Evolutionary conservation across 2,888 invertebrate genomes (phyloP).

Genomic region (Athalia rosae): DNA sequence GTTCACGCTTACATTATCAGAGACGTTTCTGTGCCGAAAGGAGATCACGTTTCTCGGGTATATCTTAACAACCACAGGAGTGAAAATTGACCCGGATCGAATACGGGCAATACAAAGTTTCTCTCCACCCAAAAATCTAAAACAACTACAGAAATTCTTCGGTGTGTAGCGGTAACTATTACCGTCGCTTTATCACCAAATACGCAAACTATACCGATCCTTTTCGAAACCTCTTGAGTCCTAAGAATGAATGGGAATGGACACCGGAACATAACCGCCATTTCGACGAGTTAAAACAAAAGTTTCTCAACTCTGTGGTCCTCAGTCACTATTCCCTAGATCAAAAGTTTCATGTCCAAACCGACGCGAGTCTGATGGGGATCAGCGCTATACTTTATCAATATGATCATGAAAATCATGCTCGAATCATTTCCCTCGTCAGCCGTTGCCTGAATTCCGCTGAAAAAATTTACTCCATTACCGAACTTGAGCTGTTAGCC

Average conservation of each 20-base stretch:
- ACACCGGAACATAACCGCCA: too few relatives aligned
- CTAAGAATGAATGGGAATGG: too few relatives aligned
- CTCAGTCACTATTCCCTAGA: slow-evolving; percentile 14
- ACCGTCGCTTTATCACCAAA: slow-evolving; percentile 29
- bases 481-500: slow-evolving; percentile 42
- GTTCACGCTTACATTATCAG: slow-evolving; percentile 56
- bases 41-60: slow-evolving; percentile 44
- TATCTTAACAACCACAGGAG: not conserved
- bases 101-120: slow-evolving; percentile 53
- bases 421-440: slow-evolving; percentile 36
- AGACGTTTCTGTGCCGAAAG: slow-evolving; percentile 53
- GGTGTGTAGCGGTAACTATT: slow-evolving; percentile 47
- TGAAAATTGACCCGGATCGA: slow-evolving; percentile 48
- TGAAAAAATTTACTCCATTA: slow-evolving; percentile 8
- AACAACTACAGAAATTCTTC: slow-evolving; percentile 54
- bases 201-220: too few relatives aligned
- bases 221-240: too few relatives aligned
- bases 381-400: slow-evolving; percentile 18
- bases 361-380: not conserved
- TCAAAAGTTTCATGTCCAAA: not conserved
- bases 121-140: slow-evolving; percentile 53
- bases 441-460: slow-evolving; percentile 33
- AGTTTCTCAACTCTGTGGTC: slow-evolving; percentile 18
- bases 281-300: not conserved
- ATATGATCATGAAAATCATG: slow-evolving; percentile 28